Evolutionary conservation across 2,797 vertebrate genomes (phyloP).

Genomic region (Fundulus diaphanus): DNA sequence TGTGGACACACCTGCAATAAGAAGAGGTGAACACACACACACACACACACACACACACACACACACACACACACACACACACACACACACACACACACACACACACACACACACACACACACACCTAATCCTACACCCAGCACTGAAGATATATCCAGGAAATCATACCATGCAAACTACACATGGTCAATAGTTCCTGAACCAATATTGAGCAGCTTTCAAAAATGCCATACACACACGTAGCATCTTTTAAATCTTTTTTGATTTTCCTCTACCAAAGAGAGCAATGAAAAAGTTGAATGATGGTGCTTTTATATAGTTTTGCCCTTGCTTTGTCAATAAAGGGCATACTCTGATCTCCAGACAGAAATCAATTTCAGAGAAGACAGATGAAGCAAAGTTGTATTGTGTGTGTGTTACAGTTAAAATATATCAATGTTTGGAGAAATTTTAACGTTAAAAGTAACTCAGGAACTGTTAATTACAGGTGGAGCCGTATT

Average conservation of each 20-base stretch:
- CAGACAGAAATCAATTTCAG: slow-evolving; percentile 67
- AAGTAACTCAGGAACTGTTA: neutral
- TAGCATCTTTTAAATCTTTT: neutral
- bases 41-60: no score
- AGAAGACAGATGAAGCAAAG: slow-evolving; percentile 36
- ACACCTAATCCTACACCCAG: no score
- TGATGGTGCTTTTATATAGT: slow-evolving; percentile 9
- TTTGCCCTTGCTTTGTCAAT: slow-evolving; percentile 62
- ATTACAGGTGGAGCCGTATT: neutral
- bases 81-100: no score
- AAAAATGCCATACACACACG: neutral
- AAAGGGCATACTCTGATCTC: slow-evolving; percentile 55
- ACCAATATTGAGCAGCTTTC: neutral
- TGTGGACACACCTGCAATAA: no score
- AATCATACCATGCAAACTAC: neutral
- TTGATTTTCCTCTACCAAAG: slow-evolving; percentile 19
- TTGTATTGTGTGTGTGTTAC: slow-evolving; percentile 27
- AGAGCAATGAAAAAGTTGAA: slow-evolving; percentile 19
- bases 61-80: no score
- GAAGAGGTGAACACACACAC: no score
- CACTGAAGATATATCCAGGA: no score
- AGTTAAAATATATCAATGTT: slow-evolving; percentile 11
- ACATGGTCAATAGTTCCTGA: neutral
- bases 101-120: no score
- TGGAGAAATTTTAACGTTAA: slow-evolving; percentile 7